Conservation (phyloP, 1,140 invertebrate species). For the Meloidogyne hapla region DNA sequence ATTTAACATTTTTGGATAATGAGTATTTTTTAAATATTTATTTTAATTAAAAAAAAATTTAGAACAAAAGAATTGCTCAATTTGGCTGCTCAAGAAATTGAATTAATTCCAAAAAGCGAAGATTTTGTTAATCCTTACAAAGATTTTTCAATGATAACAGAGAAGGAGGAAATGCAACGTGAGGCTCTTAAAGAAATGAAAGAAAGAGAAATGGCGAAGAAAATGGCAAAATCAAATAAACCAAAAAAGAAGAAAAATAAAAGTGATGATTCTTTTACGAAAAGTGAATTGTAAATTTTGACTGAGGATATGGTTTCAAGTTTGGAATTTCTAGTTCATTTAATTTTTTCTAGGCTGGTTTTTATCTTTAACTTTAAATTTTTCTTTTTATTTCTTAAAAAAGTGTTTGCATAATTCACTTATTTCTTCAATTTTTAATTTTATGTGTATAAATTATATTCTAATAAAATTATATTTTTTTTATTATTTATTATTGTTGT, state of each 20-base stretch:
- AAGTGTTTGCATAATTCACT: too few relatives aligned
- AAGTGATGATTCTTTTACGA: not conserved
- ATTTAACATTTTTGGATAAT: not conserved
- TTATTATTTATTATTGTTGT: too few relatives aligned
- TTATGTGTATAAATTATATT: too few relatives aligned
- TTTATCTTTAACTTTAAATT: too few relatives aligned
- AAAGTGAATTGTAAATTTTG: not conserved
- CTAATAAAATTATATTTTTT: too few relatives aligned
- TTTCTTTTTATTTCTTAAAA: too few relatives aligned
- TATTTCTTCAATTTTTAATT: too few relatives aligned
- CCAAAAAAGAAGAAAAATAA: conserved; percentile 21
- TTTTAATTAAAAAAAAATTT: not conserved
- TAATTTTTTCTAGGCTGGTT: too few relatives aligned
- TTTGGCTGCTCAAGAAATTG: conserved; percentile 20
- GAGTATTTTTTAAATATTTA: not conserved
- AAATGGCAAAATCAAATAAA: conserved; percentile 7
- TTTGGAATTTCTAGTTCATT: not conserved
- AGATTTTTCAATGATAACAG: not conserved
- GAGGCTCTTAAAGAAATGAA: conserved; percentile 7
- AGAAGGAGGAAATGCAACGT: conserved; percentile 19
- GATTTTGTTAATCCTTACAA: conserved; percentile 21
- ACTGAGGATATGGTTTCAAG: not conserved
- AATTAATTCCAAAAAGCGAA: not conserved
- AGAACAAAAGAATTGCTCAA: conserved; percentile 13
- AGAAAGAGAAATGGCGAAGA: conserved; percentile 3